Evolutionary conservation across 2,888 invertebrate genomes (phyloP), one percentile per base, ranked within the genome.

Genomic region (Oxytorus armatus): DNA sequence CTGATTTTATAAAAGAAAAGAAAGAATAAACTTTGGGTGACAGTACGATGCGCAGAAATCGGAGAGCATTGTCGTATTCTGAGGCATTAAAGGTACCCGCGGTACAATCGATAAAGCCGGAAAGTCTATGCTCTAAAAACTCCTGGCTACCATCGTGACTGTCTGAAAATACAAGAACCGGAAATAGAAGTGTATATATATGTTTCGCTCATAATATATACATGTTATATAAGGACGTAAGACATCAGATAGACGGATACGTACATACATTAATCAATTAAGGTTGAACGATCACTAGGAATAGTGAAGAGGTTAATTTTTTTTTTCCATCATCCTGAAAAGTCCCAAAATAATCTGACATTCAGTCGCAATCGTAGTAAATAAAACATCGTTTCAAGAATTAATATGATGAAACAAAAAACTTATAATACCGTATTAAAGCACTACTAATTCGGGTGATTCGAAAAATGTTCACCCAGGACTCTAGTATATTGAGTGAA

Each of bases 41-140:
- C 7, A 7, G 18, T 11, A 21, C 10, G 44, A 23, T 3, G 23
- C 1, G 16, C 11, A 51, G 23, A n/a, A n/a, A n/a, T n/a, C n/a
- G n/a, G n/a, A 51, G 21, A 23, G 21, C 59, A n/a, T 49, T 63
- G 49, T 70, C 69, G 63, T 57, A 69, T 33, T 65, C 49, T 23
- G 59, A 25, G 63, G 53, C 57, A 49, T 63, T 70, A 69, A 69
- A 65, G 39, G 36, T 49, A 63, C 18, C 49, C 36, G 66, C n/a
- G n/a, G n/a, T 72, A 75, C 69, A 72, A 79, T 79, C 79, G 79
- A 79, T 79, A 65, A 59, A 74, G 57, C 49, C 74, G 33, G 18
- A 68, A 63, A 70, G 70, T 57, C 57, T 70, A 21, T 29, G 70
- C 65, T 74, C 29, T 36, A 47, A 75, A 79, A 75, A 44, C 53